Base-by-base conservation (phyloP, 2,797 vertebrate species). In the Callimico goeldii region DNA sequence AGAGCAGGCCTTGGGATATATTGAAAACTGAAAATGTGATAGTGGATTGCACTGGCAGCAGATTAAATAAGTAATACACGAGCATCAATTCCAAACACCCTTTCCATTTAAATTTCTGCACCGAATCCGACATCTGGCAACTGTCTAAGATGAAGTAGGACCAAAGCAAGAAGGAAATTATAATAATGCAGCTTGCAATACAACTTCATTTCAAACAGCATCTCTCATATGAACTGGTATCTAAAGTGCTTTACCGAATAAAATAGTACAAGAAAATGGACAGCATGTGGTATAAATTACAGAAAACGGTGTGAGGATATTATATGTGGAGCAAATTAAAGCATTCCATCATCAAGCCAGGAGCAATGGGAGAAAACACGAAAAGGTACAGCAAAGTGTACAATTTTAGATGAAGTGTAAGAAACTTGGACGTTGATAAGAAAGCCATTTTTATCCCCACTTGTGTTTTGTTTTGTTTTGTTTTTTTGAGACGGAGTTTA, bases 181-280 rank as follows among this genome's bases (percentile, higher is more conserved):
- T 52, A 83, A 96, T 95, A 97, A 75, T 36, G 8, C 81, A 93
- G 92, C 36, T 97, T 94, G 70, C 8, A 75, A 28, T 84, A 75
- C 17, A 86, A 81, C 72, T 96, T 95, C 97, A 96, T 97, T 96
- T 96, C 75, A 58, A 97, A 97, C 88, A 93, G 82, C 91, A 94
- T 97, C 76, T 94, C 94, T 97, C 94, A 94, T 93, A 82, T 86
- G 91, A 97, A 87, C 6, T 55, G 43, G 83, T 95, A 79, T 93
- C 33, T 93, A 82, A 97, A 95, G 91, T 92, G 88, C 48, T 79
- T 82, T 58, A 48, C 1, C 7, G 19, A 97, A 93, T 85, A 94
- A 98, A 98, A 97, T 67, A 96, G 70, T 82, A 91, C 57, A 81
- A 95, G 90, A 85, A 61, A 94, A 83, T 97, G 97, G 46, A 88